Conservation (phyloP, 2,888 invertebrate species). For the Ephialtes manifestator region DNA sequence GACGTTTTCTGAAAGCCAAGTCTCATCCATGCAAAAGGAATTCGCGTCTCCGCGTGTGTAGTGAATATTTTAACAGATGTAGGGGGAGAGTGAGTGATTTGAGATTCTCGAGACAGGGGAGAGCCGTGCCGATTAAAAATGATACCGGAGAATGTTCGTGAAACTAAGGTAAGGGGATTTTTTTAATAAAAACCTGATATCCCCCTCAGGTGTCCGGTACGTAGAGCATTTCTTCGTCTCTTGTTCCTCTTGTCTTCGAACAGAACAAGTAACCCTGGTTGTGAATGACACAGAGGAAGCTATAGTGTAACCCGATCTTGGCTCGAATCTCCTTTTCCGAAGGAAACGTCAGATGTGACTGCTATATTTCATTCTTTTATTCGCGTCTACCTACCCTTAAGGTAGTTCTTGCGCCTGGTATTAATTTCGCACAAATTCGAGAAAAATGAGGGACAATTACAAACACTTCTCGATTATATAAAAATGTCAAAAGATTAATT, state of each 20-base stretch:
- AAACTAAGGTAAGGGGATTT: slow-evolving; percentile 1
- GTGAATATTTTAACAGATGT: slow-evolving; percentile 22
- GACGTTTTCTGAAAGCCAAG: slow-evolving; percentile 11
- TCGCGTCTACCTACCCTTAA: background rate
- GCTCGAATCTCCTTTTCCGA: slow-evolving; percentile 38
- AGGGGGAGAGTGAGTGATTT: slow-evolving; percentile 19
- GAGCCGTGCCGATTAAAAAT: slow-evolving; percentile 7
- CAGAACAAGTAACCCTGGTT: slow-evolving; percentile 26
- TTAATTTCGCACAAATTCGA: no score
- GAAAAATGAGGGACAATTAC: no score
- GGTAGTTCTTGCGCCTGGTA: no score
- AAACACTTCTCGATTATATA: no score
- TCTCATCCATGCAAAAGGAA: slow-evolving; percentile 31
- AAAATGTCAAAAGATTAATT: no score
- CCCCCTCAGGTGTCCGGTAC: slow-evolving; percentile 13
- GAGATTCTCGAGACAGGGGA: slow-evolving; percentile 13
- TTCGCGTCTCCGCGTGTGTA: slow-evolving; percentile 29
- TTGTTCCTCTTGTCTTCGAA: slow-evolving; percentile 25
- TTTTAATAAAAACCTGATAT: slow-evolving; percentile 24
- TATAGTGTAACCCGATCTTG: slow-evolving; percentile 20
- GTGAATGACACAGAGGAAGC: slow-evolving; percentile 30
- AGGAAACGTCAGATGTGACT: slow-evolving; percentile 21
- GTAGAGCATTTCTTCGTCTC: slow-evolving; percentile 25
- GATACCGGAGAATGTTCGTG: slow-evolving; percentile 13
- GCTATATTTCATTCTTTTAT: slow-evolving; percentile 8